Evolutionary conservation across 2,113 vertebrate species (phyloP).

Genomic region (Rafetus swinhoei): DNA sequence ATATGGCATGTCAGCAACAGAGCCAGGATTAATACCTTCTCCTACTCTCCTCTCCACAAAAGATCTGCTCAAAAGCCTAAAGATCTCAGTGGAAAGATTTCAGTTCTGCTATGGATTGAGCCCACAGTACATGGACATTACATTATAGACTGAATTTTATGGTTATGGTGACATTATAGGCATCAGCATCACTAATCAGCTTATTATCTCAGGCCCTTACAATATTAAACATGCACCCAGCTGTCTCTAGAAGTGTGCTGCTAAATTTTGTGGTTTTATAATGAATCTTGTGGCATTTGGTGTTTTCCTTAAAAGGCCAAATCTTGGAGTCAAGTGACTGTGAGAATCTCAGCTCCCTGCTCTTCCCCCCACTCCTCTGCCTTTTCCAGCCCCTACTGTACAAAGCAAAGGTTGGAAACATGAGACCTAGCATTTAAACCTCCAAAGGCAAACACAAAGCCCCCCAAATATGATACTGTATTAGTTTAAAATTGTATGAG

Average conservation of each 20-base stretch:
- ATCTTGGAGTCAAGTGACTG: background rate
- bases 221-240: background rate
- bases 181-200: background rate
- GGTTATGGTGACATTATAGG: fast-evolving
- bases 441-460: background rate
- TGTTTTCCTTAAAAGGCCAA: background rate
- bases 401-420: background rate
- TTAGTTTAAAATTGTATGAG: background rate
- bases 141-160: background rate
- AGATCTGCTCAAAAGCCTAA: background rate
- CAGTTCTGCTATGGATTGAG: background rate
- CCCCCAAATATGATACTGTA: background rate
- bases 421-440: background rate
- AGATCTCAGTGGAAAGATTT: background rate
- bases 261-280: background rate
- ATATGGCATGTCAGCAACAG: background rate
- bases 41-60: background rate
- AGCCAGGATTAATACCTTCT: background rate
- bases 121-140: background rate
- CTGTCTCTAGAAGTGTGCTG: conserved; percentile 23
- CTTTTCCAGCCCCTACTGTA: no score
- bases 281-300: background rate
- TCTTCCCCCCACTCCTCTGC: no score
- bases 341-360: background rate
- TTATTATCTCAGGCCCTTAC: conserved; percentile 4